phyloP scores from a whole-genome alignment of 2,797 vertebrate species.

The Lacerta agilis region DNA sequence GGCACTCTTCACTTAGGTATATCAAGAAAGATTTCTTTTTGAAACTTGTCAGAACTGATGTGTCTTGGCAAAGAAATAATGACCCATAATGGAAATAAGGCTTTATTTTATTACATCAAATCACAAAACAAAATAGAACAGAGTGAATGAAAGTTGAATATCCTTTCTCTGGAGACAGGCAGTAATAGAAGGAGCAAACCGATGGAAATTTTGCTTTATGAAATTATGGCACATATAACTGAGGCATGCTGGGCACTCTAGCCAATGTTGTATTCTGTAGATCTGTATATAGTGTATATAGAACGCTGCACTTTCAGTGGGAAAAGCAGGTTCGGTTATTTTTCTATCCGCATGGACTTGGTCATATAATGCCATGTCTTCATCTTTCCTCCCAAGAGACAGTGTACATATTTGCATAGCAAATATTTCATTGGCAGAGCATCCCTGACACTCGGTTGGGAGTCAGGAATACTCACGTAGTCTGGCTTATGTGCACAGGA shows the following conservation, averaged over 20 bases:
- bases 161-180: slow-evolving; percentile 5
- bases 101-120: slow-evolving; percentile 20
- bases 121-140: neutral
- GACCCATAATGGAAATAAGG: neutral
- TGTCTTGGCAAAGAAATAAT: accelerated
- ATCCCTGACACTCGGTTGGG: neutral
- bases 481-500: neutral
- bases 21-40: neutral
- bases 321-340: slow-evolving; percentile 29
- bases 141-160: slow-evolving; percentile 20
- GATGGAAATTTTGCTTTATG: neutral
- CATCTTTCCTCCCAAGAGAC: neutral
- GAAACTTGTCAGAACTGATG: slow-evolving; percentile 24
- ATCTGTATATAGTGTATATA: neutral
- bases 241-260: neutral
- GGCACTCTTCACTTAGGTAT: neutral
- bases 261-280: slow-evolving; percentile 5
- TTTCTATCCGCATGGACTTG: neutral
- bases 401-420: neutral
- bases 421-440: neutral
- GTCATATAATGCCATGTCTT: neutral
- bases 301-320: neutral
- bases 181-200: slow-evolving; percentile 6
- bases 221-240: neutral
- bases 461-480: neutral